phyloP scores from a whole-genome alignment of 2,888 invertebrate genomes.

The Meganola albula region DNA sequence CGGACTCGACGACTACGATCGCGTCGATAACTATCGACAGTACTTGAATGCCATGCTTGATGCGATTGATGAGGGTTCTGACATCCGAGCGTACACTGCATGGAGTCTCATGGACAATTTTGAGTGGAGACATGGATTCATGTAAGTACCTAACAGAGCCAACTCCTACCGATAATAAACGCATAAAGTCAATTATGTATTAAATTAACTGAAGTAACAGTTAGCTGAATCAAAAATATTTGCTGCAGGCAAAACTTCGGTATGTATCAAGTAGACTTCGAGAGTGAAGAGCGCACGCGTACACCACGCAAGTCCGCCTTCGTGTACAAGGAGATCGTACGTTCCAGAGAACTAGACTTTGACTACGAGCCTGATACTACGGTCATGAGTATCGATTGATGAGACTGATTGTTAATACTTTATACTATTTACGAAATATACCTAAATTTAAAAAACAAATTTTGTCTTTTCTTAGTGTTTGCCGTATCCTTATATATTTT shows the following conservation, averaged over 20 bases:
- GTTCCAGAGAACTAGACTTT: slow-evolving; percentile 41
- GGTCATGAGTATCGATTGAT: slow-evolving; percentile 29
- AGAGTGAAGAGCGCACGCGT: slow-evolving; percentile 74
- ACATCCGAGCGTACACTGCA: too few species aligned
- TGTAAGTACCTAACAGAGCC: background rate
- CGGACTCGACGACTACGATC: slow-evolving; percentile 53
- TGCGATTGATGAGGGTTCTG: background rate
- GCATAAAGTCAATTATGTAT: too few species aligned
- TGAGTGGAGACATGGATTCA: background rate
- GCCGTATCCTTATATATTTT: too few species aligned
- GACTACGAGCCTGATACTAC: slow-evolving; percentile 36
- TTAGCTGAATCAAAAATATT: too few species aligned
- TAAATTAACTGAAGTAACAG: too few species aligned
- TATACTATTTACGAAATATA: too few species aligned
- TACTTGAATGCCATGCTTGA: slow-evolving; percentile 39
- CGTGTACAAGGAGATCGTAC: slow-evolving; percentile 69
- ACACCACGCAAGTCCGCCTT: slow-evolving; percentile 79
- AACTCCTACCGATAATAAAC: too few species aligned
- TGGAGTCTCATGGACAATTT: background rate
- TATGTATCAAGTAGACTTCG: slow-evolving; percentile 80
- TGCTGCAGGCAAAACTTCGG: slow-evolving; percentile 80
- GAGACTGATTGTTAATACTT: too few species aligned
- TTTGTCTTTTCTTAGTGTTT: too few species aligned
- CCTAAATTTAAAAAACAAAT: too few species aligned
- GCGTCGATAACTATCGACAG: slow-evolving; percentile 47